Evolutionary conservation across 2,888 invertebrate species (phyloP).

Genomic region (Ferdinandea cuprea): DNA sequence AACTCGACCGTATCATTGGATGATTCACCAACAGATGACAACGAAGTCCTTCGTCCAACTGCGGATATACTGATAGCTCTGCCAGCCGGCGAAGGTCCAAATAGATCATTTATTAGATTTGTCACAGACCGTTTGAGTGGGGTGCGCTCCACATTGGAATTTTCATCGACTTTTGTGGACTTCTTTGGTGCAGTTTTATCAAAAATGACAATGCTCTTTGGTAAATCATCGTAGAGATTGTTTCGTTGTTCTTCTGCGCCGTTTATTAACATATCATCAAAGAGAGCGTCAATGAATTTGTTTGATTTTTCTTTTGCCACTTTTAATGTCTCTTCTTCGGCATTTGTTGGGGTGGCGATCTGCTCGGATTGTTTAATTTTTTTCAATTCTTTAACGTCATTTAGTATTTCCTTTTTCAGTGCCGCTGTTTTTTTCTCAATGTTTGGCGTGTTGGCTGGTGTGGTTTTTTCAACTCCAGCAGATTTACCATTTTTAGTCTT

Average conservation of each 20-base stretch:
- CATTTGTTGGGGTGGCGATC: background rate
- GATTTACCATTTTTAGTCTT: background rate
- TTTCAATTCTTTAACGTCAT: conserved; percentile 44
- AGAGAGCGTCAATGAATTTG: conserved; percentile 47
- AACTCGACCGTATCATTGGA: conserved; percentile 14
- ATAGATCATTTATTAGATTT: conserved; percentile 28
- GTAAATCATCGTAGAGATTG: conserved; percentile 12
- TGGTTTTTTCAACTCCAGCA: background rate
- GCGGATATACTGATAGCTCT: background rate
- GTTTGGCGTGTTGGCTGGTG: background rate
- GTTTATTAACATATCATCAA: conserved; percentile 46
- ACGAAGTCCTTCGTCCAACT: background rate
- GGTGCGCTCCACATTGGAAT: conserved; percentile 19
- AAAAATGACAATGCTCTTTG: background rate
- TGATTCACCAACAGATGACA: conserved; percentile 5
- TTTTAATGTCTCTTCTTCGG: background rate
- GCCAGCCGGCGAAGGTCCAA: conserved; percentile 25
- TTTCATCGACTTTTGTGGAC: conserved; percentile 14
- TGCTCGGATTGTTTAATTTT: conserved; percentile 15
- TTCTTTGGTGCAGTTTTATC: background rate
- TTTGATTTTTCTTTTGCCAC: conserved; percentile 40
- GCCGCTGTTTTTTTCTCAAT: background rate
- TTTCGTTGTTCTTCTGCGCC: background rate
- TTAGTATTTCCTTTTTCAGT: conserved; percentile 47
- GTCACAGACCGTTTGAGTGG: background rate